phyloP scores from a whole-genome alignment of 2,797 vertebrate genomes.

The Muscicapa striata region DNA sequence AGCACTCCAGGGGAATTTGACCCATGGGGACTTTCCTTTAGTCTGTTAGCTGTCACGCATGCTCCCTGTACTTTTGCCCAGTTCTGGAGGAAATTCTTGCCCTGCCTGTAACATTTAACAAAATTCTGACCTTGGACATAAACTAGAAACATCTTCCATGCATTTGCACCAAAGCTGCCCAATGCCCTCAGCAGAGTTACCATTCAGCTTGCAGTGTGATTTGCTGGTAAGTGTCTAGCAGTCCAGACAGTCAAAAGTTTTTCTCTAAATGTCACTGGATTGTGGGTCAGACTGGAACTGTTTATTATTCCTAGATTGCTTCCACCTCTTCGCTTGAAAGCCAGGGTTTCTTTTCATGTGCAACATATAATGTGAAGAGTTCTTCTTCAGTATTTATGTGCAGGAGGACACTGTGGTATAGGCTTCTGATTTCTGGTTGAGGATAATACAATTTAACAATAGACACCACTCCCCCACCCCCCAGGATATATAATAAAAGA shows the following conservation, averaged over 20 bases:
- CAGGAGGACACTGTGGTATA: rapidly evolving
- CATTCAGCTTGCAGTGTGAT: background rate
- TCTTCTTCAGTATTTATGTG: background rate
- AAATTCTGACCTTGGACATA: background rate
- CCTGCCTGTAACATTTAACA: background rate
- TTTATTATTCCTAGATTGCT: background rate
- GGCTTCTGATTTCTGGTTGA: background rate
- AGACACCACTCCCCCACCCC: too few relatives aligned
- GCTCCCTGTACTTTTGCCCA: background rate
- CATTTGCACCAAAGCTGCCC: background rate
- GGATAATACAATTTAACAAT: background rate
- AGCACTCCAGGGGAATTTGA: background rate
- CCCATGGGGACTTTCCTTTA: background rate
- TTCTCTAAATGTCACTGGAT: background rate
- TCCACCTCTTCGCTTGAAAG: background rate
- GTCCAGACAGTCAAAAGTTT: background rate
- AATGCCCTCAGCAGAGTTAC: background rate
- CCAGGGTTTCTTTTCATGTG: background rate
- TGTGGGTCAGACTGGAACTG: background rate
- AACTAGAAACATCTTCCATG: background rate
- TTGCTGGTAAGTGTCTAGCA: background rate
- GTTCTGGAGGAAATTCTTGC: background rate
- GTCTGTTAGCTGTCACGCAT: background rate
- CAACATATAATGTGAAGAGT: background rate
- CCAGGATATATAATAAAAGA: background rate